phyloP scores from a whole-genome alignment of 2,797 vertebrate species.

The Pelobates cultripes region DNA sequence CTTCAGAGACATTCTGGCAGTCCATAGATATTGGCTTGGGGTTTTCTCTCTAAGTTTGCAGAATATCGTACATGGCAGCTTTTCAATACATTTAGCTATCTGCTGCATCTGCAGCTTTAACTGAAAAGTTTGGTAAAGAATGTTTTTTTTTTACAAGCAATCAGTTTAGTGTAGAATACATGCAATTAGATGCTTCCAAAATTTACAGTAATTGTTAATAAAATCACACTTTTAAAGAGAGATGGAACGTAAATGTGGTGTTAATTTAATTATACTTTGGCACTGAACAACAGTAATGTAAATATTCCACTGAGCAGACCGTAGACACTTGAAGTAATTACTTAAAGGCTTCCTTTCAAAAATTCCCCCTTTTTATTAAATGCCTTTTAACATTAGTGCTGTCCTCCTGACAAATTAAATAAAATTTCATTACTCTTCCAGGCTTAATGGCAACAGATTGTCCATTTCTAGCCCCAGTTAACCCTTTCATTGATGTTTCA shows the following conservation, averaged over 20 bases:
- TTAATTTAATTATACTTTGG: slow-evolving; percentile 95
- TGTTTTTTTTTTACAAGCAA: slow-evolving; percentile 6
- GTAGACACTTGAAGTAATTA: slow-evolving; percentile 95
- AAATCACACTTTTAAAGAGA: slow-evolving; percentile 80
- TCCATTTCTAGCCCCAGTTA: slow-evolving; percentile 80
- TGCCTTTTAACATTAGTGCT: slow-evolving; percentile 99
- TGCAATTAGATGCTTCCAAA: slow-evolving; percentile 42
- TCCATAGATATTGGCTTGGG: slow-evolving; percentile 9
- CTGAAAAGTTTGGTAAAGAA: slow-evolving; percentile 25
- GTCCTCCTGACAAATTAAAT: slow-evolving; percentile 99
- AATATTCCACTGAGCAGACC: slow-evolving; percentile 92
- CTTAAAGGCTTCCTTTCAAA: slow-evolving; percentile 97
- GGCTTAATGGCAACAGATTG: slow-evolving; percentile 95
- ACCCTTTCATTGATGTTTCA: slow-evolving; percentile 69
- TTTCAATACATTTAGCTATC: slow-evolving; percentile 47
- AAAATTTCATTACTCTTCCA: slow-evolving; percentile 98
- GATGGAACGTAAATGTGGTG: slow-evolving; percentile 81
- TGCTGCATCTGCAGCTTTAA: slow-evolving; percentile 42
- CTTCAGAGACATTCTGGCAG: slow-evolving; percentile 5
- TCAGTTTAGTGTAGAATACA: slow-evolving; percentile 38
- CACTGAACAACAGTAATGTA: slow-evolving; percentile 94
- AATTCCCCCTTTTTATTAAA: slow-evolving; percentile 85
- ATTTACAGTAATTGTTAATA: slow-evolving; percentile 72
- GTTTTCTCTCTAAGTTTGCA: slow-evolving; percentile 27
- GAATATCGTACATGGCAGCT: slow-evolving; percentile 53